Conservation (phyloP, 2,113 vertebrate genomes). For the Calyptomena viridis region DNA sequence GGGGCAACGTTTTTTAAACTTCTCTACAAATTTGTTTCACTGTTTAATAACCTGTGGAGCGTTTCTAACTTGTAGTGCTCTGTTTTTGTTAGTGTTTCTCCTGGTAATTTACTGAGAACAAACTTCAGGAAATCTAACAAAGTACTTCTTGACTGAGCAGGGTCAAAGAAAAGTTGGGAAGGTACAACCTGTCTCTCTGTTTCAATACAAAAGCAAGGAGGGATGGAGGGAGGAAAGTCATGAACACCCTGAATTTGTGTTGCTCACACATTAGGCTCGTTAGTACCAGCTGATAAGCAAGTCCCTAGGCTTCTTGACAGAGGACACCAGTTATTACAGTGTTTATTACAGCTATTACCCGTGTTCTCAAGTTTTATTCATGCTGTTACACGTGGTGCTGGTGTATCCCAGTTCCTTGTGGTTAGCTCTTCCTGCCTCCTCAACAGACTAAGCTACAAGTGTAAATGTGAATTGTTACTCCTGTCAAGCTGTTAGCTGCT, state of each 20-base stretch:
- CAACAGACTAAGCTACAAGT: not conserved
- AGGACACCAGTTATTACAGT: not conserved
- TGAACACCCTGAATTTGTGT: not conserved
- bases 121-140: not conserved
- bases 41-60: not conserved
- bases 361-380: not conserved
- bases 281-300: not conserved
- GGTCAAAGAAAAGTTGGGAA: not conserved
- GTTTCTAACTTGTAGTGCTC: not conserved
- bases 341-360: too few species aligned
- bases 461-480: not conserved
- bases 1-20: not conserved
- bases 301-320: not conserved
- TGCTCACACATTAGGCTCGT: not conserved
- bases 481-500: not conserved
- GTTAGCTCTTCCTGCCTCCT: not conserved
- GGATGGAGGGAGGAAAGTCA: accelerated
- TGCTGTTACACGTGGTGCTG: not conserved
- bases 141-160: not conserved
- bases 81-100: not conserved
- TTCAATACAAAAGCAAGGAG: not conserved
- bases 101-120: not conserved
- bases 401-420: not conserved
- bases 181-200: not conserved
- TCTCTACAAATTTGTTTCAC: not conserved